Evolutionary conservation across 2,888 invertebrate species (phyloP).

Genomic region (Copidosoma aretas): DNA sequence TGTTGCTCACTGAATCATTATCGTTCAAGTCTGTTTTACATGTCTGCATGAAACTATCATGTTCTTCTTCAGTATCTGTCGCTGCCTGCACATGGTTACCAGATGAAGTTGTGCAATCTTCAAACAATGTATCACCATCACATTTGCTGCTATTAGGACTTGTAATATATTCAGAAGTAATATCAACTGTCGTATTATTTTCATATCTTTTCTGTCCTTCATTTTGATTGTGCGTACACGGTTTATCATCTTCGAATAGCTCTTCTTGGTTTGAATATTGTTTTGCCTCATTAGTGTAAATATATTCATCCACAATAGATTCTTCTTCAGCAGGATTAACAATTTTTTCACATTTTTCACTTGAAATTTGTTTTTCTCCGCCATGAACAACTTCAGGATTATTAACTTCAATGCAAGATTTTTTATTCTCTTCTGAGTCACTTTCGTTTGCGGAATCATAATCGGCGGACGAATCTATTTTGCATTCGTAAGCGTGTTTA

Average conservation of each 20-base stretch:
- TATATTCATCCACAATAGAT: neutral
- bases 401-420: neutral
- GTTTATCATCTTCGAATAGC: neutral
- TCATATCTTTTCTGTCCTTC: neutral
- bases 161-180: slow-evolving; percentile 21
- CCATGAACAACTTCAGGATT: neutral
- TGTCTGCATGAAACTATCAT: neutral
- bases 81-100: neutral
- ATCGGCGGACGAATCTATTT: neutral
- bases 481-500: neutral
- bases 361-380: too few species aligned
- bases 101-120: neutral
- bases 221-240: neutral
- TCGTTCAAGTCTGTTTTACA: neutral
- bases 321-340: too few species aligned
- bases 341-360: too few species aligned
- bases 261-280: neutral
- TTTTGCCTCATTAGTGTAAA: neutral
- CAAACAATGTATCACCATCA: neutral
- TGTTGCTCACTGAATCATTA: neutral
- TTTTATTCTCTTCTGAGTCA: neutral
- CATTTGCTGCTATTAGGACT: slow-evolving; percentile 1
- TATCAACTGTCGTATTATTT: slow-evolving; percentile 1
- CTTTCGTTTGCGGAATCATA: neutral
- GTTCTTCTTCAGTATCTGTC: neutral